phyloP scores from a whole-genome alignment of 2,888 invertebrate species.

The Thecocarcelia acutangulata region DNA sequence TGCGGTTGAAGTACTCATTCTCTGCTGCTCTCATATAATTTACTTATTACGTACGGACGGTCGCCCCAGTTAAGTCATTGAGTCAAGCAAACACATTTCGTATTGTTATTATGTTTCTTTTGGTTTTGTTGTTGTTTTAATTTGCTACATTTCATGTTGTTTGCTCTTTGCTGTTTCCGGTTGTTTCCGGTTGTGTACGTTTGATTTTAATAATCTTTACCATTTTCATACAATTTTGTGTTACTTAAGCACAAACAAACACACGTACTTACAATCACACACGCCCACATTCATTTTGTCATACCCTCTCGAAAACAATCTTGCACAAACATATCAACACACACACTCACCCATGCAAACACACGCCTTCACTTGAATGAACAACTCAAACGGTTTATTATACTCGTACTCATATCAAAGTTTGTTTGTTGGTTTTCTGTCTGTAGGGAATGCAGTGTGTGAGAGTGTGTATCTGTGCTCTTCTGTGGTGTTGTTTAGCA shows the following conservation, averaged over 20 bases:
- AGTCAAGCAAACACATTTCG: constrained; percentile 16
- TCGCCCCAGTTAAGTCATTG: constrained; percentile 8
- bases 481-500: not conserved
- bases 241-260: constrained; percentile 6
- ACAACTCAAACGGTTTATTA: constrained; percentile 8
- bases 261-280: not conserved
- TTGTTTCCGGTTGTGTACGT: constrained; percentile 26
- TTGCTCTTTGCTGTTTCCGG: constrained; percentile 36
- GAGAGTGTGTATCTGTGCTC: not conserved
- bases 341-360: not conserved
- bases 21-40: not conserved
- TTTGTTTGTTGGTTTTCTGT: constrained; percentile 14
- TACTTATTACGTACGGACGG: not conserved
- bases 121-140: constrained; percentile 8
- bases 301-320: not conserved
- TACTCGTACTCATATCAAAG: not conserved
- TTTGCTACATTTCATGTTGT: constrained; percentile 5
- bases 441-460: not conserved
- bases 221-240: constrained; percentile 12
- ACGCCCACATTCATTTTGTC: not conserved
- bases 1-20: constrained; percentile 24
- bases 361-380: not conserved
- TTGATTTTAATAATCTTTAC: constrained; percentile 31
- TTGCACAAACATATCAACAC: not conserved
- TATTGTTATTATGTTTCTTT: constrained; percentile 18